Evolutionary conservation across 2,888 invertebrate species (phyloP).

Genomic region (Laspeyria flexula): DNA sequence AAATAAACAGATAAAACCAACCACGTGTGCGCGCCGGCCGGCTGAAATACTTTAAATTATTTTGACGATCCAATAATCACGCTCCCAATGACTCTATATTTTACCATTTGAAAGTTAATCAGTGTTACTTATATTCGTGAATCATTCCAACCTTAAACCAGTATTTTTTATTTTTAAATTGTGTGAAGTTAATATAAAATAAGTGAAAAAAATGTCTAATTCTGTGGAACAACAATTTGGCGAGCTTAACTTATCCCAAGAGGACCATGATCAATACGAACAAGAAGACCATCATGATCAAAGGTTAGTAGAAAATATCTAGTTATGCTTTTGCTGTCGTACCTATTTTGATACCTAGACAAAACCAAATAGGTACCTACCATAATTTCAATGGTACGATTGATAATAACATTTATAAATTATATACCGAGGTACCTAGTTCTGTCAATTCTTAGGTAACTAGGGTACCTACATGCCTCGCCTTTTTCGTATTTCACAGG

Average conservation of each 20-base stretch:
- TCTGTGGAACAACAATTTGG: constrained; percentile 89
- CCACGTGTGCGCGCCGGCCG: constrained; percentile 70
- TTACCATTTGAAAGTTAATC: constrained; percentile 1
- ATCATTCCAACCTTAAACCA: constrained; percentile 42
- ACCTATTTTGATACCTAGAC: too few species aligned
- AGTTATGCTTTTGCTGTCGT: not conserved
- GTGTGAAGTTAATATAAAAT: constrained; percentile 17
- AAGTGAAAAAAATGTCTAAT: constrained; percentile 71
- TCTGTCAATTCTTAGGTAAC: too few species aligned
- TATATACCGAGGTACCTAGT: too few species aligned
- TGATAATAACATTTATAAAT: too few species aligned
- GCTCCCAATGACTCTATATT: constrained; percentile 18
- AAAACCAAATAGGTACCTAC: too few species aligned
- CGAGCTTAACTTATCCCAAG: constrained; percentile 89
- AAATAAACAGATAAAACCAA: constrained; percentile 70
- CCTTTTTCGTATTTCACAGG: too few species aligned
- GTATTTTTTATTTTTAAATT: constrained; percentile 34
- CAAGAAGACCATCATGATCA: constrained; percentile 86
- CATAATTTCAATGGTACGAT: too few species aligned
- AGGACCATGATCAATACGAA: constrained; percentile 91
- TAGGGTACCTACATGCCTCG: too few species aligned
- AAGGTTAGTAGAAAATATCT: constrained; percentile 76
- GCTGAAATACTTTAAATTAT: constrained; percentile 27
- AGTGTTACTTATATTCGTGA: constrained; percentile 32
- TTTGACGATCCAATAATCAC: constrained; percentile 20